Evolutionary conservation across 1,140 invertebrate genomes (phyloP).

Genomic region (Doryteuthis pealeii): DNA sequence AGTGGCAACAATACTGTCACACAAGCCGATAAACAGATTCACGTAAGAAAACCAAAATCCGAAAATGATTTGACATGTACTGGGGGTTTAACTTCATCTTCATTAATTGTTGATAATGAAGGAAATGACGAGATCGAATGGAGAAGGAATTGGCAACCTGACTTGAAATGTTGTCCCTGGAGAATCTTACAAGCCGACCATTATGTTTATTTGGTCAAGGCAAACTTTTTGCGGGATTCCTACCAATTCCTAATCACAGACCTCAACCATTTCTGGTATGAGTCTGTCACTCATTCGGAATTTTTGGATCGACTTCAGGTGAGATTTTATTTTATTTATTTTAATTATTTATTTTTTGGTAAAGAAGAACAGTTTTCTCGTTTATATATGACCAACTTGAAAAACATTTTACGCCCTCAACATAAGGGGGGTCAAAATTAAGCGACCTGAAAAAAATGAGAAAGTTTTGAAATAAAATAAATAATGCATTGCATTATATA

Average conservation of each 20-base stretch:
- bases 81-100: too few relatives aligned
- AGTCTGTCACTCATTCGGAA: constrained; percentile 34
- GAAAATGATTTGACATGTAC: too few relatives aligned
- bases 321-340: not conserved
- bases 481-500: too few relatives aligned
- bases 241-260: constrained; percentile 52
- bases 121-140: constrained; percentile 43
- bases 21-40: too few relatives aligned
- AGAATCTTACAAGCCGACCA: constrained; percentile 35
- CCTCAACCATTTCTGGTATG: constrained; percentile 46
- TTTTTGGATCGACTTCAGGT: constrained; percentile 46
- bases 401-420: too few relatives aligned
- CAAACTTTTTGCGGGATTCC: constrained; percentile 38
- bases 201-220: constrained; percentile 46
- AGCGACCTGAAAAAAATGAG: too few relatives aligned
- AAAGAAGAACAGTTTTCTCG: too few relatives aligned
- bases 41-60: too few relatives aligned
- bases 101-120: not conserved
- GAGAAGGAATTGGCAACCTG: constrained; percentile 52
- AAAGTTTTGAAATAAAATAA: too few relatives aligned
- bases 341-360: too few relatives aligned
- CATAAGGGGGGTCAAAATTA: too few relatives aligned
- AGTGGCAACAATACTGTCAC: too few relatives aligned
- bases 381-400: not conserved
- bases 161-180: constrained; percentile 47